Percentiles rank a stretch among this genome's conserved stretches.
These are phyloP conservation scores for Spilarctia lutea DNA, from an alignment of 2,888 invertebrate genomes.

Conservation along the genomic window DNA sequence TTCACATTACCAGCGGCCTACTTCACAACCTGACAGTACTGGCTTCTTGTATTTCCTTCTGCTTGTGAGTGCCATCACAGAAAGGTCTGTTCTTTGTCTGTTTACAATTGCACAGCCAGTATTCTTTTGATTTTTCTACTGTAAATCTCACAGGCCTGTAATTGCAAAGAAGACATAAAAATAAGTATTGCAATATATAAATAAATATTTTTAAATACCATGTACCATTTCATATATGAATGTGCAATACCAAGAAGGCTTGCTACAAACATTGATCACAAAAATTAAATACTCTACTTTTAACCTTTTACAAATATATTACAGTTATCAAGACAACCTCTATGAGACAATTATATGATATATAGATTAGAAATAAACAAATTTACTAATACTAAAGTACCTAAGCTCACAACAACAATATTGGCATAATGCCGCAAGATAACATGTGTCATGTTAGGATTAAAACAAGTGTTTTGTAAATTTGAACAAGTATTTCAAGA, in stretches of 20 bases:
- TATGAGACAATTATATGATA: neutral
- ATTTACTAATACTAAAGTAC: neutral
- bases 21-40: constrained; percentile 68
- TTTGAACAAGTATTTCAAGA: neutral
- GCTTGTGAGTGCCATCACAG: constrained; percentile 98
- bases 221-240: too few species aligned
- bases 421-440: neutral
- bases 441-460: neutral
- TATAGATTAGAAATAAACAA: neutral
- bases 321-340: neutral
- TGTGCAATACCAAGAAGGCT: too few species aligned
- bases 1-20: neutral
- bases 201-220: too few species aligned
- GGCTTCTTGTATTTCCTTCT: constrained; percentile 89
- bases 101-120: constrained; percentile 99
- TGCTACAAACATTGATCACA: neutral
- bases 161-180: neutral
- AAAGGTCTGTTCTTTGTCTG: constrained; percentile 97
- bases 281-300: neutral
- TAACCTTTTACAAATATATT: neutral
- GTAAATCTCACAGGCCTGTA: constrained; percentile 92
- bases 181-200: neutral
- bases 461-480: neutral
- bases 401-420: neutral
- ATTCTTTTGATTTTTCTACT: constrained; percentile 95